Evolutionary conservation across 2,797 vertebrate genomes (phyloP).

Genomic region (Pelochelys cantorii): DNA sequence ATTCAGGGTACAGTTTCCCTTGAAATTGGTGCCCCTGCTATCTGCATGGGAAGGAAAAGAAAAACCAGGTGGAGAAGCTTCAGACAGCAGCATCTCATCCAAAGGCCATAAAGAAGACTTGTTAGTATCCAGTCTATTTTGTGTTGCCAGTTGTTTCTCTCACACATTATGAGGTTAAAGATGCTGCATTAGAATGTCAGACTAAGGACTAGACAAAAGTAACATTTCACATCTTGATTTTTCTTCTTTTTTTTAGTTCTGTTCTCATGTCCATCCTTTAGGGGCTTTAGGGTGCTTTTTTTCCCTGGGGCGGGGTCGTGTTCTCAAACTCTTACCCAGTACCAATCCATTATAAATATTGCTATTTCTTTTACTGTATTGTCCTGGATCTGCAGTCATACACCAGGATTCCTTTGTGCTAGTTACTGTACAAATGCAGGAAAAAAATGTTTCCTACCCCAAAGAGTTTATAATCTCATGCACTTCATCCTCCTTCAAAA

Average conservation of each 20-base stretch:
- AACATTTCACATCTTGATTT: background rate
- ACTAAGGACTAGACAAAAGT: background rate
- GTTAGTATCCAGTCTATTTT: conserved; percentile 4
- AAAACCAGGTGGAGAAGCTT: background rate
- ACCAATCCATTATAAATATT: conserved; percentile 50
- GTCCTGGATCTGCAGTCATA: conserved; percentile 33
- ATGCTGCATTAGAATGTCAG: conserved; percentile 56
- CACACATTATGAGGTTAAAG: conserved; percentile 25
- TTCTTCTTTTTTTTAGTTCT: conserved; percentile 43
- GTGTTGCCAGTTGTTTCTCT: background rate
- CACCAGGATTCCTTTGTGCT: background rate
- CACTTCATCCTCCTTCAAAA: background rate
- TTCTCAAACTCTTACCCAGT: background rate
- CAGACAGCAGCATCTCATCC: background rate
- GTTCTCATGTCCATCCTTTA: conserved; percentile 37
- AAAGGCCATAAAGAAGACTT: rapidly evolving
- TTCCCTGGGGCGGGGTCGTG: background rate
- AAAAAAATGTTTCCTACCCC: conserved; percentile 42
- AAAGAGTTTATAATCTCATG: background rate
- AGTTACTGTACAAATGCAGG: background rate
- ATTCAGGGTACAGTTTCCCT: background rate
- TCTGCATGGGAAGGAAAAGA: background rate
- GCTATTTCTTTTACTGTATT: conserved; percentile 46
- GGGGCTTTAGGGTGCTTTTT: background rate
- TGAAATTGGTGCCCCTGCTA: background rate